Evolutionary conservation across 53 echinoderm and acorn worm species (phyloP).

Genomic region (Holothuria scabra): DNA sequence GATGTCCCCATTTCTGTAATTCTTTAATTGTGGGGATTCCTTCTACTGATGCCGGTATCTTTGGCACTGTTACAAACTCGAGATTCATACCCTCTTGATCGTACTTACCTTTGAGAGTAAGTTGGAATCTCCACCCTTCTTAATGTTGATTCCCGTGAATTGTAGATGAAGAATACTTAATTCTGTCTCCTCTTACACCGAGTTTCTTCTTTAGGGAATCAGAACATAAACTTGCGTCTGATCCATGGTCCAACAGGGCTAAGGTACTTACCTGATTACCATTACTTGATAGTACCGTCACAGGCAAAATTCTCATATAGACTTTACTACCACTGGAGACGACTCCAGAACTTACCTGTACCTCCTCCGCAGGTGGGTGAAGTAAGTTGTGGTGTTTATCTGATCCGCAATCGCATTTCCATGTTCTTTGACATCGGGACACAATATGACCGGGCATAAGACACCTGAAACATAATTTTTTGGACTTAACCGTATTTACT

Average conservation of each 20-base stretch:
- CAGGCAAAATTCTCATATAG: constrained; percentile 62
- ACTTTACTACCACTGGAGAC: constrained; percentile 60
- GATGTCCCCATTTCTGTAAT: constrained; percentile 57
- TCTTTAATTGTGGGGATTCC: constrained; percentile 56
- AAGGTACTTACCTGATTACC: constrained; percentile 59
- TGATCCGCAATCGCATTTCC: no score
- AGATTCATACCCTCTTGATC: constrained; percentile 39
- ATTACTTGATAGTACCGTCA: constrained; percentile 35
- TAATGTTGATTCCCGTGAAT: constrained; percentile 52
- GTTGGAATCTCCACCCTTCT: constrained; percentile 52
- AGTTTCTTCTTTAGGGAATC: constrained; percentile 49
- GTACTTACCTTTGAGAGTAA: constrained; percentile 52
- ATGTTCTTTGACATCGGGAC: no score
- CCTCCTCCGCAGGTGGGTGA: no score
- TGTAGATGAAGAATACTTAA: constrained; percentile 56
- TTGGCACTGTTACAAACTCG: constrained; percentile 54
- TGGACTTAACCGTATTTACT: constrained; percentile 36
- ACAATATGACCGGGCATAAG: no score
- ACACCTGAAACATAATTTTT: constrained; percentile 62
- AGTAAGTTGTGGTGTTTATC: no score
- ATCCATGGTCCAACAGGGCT: constrained; percentile 59
- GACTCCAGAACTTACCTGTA: no score
- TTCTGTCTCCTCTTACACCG: constrained; percentile 44
- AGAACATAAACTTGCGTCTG: constrained; percentile 62
- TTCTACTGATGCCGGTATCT: constrained; percentile 52